Evolutionary conservation across 2,113 vertebrate species (phyloP).

Genomic region (Acinonyx jubatus): DNA sequence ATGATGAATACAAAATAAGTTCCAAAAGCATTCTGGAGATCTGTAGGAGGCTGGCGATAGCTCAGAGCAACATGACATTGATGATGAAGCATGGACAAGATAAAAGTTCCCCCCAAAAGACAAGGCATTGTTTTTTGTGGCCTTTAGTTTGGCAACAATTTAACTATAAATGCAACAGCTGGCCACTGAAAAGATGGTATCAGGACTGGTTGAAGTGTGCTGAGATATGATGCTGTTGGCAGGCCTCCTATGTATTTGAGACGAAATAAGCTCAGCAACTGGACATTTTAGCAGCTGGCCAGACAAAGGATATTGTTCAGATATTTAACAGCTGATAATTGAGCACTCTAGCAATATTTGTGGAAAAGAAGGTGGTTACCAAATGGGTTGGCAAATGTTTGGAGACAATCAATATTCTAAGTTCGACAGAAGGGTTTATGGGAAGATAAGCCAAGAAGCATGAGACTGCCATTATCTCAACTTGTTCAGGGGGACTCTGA

Average conservation of each 20-base stretch:
- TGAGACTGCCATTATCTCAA: not conserved
- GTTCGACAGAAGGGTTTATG: not conserved
- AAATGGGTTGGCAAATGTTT: slow-evolving; percentile 54
- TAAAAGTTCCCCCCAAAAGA: slow-evolving; percentile 30
- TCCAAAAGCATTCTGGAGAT: slow-evolving; percentile 59
- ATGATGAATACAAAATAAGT: slow-evolving; percentile 59
- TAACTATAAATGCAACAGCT: slow-evolving; percentile 76
- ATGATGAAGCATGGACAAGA: slow-evolving; percentile 35
- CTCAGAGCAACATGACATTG: slow-evolving; percentile 48
- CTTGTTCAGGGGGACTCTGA: not conserved
- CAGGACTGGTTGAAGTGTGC: slow-evolving; percentile 52
- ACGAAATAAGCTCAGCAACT: slow-evolving; percentile 73
- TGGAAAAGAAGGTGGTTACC: slow-evolving; percentile 56
- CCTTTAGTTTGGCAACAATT: slow-evolving; percentile 68
- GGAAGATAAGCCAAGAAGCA: not conserved
- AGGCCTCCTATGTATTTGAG: slow-evolving; percentile 59
- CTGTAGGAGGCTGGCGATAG: slow-evolving; percentile 21
- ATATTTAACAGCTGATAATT: slow-evolving; percentile 77
- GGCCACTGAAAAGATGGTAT: slow-evolving; percentile 67
- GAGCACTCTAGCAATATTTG: slow-evolving; percentile 63
- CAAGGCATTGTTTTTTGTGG: slow-evolving; percentile 61
- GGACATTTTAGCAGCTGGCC: slow-evolving; percentile 77
- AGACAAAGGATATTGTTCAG: slow-evolving; percentile 78
- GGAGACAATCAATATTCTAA: slow-evolving; percentile 47
- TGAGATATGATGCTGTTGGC: slow-evolving; percentile 68